Conservation (phyloP, 2,113 vertebrate species). For the Caranx ignobilis region DNA sequence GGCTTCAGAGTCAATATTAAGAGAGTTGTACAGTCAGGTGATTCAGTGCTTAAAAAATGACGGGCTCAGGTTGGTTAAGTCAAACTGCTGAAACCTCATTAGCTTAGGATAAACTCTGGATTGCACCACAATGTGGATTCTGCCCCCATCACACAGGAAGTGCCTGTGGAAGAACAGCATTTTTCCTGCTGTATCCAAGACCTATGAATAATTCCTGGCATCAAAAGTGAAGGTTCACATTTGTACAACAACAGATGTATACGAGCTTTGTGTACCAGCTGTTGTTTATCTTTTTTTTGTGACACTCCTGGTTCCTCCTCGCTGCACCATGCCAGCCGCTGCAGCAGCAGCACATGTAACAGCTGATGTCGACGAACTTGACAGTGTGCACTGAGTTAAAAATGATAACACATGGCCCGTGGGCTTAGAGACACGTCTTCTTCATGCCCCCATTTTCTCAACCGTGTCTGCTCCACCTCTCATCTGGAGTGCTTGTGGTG, state of each 20-base stretch:
- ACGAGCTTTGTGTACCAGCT: constrained; percentile 37
- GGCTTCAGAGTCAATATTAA: neutral
- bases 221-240: neutral
- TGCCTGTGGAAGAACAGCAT: neutral
- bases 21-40: neutral
- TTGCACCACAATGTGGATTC: neutral
- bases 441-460: constrained; percentile 71
- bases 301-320: constrained; percentile 20
- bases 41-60: neutral
- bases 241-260: neutral
- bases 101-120: neutral
- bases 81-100: neutral
- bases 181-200: neutral
- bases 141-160: neutral
- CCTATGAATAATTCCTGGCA: constrained; percentile 8
- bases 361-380: constrained; percentile 69
- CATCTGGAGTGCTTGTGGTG: constrained; percentile 61
- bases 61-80: neutral
- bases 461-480: constrained; percentile 64
- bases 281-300: constrained; percentile 33
- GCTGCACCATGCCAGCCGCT: constrained; percentile 9
- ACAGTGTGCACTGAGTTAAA: constrained; percentile 63
- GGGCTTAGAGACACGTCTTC: constrained; percentile 54
- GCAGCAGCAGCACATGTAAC: constrained; percentile 31
- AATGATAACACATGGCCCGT: constrained; percentile 63